Conservation (phyloP, 2,797 vertebrate genomes). For the Natrix natrix region DNA sequence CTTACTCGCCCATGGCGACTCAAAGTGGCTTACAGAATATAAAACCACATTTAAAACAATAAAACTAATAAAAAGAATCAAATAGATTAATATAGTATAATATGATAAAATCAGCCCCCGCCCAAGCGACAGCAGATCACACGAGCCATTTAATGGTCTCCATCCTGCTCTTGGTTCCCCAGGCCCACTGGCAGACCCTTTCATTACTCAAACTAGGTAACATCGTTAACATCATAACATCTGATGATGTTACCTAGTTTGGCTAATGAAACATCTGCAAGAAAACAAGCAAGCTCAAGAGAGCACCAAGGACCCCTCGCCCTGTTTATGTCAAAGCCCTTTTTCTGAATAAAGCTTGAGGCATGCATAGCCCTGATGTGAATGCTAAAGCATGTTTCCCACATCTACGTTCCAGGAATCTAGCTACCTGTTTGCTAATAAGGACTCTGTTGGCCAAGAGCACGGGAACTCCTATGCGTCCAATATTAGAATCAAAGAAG, state of each 20-base stretch:
- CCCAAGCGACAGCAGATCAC: no score
- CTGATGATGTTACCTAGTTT: not conserved
- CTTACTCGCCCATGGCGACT: no score
- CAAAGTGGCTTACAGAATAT: no score
- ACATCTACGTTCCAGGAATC: constrained; percentile 75
- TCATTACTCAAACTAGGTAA: no score
- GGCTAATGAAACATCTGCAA: not conserved
- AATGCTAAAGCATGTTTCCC: constrained; percentile 48
- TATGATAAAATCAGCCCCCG: no score
- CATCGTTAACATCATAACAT: no score
- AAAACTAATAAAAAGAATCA: no score
- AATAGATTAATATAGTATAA: no score
- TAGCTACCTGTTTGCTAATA: constrained; percentile 80
- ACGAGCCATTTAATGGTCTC: no score
- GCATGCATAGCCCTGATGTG: not conserved
- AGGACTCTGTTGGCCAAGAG: constrained; percentile 78
- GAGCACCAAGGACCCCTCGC: not conserved
- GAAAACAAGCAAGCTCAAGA: not conserved
- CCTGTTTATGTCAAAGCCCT: not conserved
- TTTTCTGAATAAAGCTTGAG: not conserved
- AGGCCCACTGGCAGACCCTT: no score
- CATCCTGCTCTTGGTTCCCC: no score
- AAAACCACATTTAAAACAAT: no score
- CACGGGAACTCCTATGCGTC: constrained; percentile 75
- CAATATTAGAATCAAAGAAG: constrained; percentile 93